Evolutionary conservation across 2,113 vertebrate species (phyloP).

Genomic region (Chlamydotis undulata): DNA sequence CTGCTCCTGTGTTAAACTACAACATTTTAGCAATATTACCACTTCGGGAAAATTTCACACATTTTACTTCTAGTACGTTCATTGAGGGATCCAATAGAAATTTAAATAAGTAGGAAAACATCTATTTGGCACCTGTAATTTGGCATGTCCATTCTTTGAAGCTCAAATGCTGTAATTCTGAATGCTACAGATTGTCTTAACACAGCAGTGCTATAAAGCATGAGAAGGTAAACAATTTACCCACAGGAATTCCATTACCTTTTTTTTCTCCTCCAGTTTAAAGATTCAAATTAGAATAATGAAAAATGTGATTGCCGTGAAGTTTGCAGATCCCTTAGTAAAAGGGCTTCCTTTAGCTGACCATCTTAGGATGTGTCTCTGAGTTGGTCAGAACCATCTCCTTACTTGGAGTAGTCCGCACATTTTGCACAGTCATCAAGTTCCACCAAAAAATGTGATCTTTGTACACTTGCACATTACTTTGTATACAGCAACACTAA

Average conservation of each 20-base stretch:
- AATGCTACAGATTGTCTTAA: slow-evolving; percentile 6
- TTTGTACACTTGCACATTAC: slow-evolving; percentile 9
- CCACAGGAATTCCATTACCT: not conserved
- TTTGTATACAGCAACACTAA: slow-evolving; percentile 10
- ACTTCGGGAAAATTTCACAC: not conserved
- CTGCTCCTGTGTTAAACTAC: not conserved
- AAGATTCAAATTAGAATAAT: not conserved
- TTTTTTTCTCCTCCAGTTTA: not conserved
- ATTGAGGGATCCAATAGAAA: not conserved
- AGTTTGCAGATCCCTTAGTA: not conserved
- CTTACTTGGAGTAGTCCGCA: not conserved
- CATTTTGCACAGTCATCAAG: slow-evolving; percentile 1
- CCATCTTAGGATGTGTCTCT: not conserved
- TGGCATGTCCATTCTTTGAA: not conserved
- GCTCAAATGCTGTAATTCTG: not conserved
- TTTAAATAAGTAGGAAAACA: not conserved
- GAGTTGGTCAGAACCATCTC: not conserved
- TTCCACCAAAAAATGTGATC: slow-evolving; percentile 24
- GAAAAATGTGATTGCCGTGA: not conserved
- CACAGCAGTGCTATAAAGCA: not conserved
- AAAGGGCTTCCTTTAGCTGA: not conserved
- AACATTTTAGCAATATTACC: not conserved
- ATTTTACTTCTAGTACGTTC: not conserved
- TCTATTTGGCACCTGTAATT: not conserved
- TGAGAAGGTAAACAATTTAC: not conserved